Evolutionary conservation across 2,113 vertebrate species (phyloP).

Genomic region (Oryzias curvinotus): DNA sequence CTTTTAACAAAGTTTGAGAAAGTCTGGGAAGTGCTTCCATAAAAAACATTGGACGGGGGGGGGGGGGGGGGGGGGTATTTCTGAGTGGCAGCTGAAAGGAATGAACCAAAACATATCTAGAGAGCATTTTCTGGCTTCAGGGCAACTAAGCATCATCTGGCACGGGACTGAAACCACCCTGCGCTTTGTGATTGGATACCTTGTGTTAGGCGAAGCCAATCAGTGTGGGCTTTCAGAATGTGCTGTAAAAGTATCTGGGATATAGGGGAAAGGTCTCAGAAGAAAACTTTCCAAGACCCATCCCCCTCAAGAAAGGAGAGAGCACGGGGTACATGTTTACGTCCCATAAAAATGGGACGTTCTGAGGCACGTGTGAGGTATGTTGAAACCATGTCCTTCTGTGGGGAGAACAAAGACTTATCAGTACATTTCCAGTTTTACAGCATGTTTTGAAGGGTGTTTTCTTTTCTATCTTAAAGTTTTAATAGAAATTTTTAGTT

Average conservation of each 20-base stretch:
- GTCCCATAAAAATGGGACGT: conserved; percentile 4
- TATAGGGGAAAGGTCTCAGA: conserved; percentile 74
- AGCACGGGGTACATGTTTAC: conserved; percentile 42
- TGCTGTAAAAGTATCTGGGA: conserved; percentile 40
- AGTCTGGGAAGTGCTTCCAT: background rate
- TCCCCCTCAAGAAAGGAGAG: conserved; percentile 31
- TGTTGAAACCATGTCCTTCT: background rate
- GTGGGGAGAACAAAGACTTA: background rate
- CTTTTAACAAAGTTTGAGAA: background rate
- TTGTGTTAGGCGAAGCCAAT: conserved; percentile 48
- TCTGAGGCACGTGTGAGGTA: background rate
- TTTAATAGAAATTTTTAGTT: no score
- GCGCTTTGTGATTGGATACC: conserved; percentile 56
- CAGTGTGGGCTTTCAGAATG: conserved; percentile 12
- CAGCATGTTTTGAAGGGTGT: no score
- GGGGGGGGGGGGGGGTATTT: background rate
- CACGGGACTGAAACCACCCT: conserved; percentile 23
- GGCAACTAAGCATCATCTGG: conserved; percentile 12
- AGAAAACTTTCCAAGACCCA: conserved; percentile 43
- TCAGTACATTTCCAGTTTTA: no score
- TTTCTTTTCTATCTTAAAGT: no score
- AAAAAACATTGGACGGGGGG: conserved; percentile 5
- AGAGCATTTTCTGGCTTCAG: conserved; percentile 16
- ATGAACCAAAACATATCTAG: conserved; percentile 23
- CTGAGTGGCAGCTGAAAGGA: background rate